These are phyloP conservation scores for Meteorus colon DNA, from an alignment of 2,888 invertebrate genomes.

Conservation along the genomic window DNA sequence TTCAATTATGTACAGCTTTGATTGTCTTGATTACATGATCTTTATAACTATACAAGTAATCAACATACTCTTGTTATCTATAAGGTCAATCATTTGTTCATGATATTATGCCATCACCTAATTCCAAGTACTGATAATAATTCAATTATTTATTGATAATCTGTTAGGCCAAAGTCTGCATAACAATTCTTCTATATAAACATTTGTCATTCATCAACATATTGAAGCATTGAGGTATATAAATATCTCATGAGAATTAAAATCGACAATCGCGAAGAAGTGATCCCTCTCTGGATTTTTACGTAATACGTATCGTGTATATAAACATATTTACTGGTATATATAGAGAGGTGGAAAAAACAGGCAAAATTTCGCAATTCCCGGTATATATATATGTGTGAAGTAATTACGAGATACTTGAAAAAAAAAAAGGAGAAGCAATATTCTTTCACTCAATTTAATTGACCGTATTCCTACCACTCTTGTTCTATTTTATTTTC, in stretches of 20 bases:
- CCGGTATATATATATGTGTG: not conserved
- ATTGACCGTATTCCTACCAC: not conserved
- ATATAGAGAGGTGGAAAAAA: slow-evolving; percentile 17
- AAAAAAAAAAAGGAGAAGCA: slow-evolving; percentile 2
- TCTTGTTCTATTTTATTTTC: not conserved
- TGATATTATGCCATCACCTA: not conserved
- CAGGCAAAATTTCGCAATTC: slow-evolving; percentile 15
- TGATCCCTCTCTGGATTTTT: not conserved
- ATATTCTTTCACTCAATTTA: slow-evolving; percentile 11
- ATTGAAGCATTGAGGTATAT: not conserved
- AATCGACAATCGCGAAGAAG: not conserved
- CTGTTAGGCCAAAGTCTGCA: not conserved
- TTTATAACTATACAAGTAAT: not conserved
- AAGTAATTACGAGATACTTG: slow-evolving; percentile 22
- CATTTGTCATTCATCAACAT: not conserved
- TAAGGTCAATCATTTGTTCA: not conserved
- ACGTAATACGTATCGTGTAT: slow-evolving; percentile 1
- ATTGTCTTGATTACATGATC: not conserved
- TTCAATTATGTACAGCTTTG: not conserved
- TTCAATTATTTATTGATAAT: not conserved
- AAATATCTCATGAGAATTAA: not conserved
- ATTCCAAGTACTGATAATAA: not conserved
- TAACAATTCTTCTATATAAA: not conserved
- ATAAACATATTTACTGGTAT: slow-evolving; percentile 10
- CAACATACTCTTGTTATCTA: not conserved